Evolutionary conservation across 2,113 vertebrate genomes (phyloP).

Genomic region (Indicator indicator): DNA sequence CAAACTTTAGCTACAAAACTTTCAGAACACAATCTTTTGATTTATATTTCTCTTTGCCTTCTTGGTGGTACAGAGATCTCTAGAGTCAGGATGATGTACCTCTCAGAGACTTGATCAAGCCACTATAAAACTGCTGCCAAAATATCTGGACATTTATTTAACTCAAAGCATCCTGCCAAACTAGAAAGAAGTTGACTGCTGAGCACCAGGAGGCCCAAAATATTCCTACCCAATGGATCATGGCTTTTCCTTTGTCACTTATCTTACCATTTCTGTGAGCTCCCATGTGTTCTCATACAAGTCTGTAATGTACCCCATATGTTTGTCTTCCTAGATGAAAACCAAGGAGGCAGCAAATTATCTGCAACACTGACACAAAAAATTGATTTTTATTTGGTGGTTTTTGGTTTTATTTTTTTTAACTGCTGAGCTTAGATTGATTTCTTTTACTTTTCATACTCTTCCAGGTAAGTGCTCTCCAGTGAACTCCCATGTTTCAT

Average conservation of each 20-base stretch:
- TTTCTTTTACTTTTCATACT: neutral
- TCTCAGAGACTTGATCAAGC: neutral
- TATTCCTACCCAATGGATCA: neutral
- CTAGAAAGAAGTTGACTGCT: neutral
- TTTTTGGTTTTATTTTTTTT: too few relatives aligned
- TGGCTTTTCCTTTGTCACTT: neutral
- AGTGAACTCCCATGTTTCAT: neutral
- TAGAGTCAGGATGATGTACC: neutral
- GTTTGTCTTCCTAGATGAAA: slow-evolving; percentile 22
- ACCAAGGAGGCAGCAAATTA: slow-evolving; percentile 1
- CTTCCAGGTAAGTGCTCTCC: neutral
- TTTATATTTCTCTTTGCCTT: slow-evolving; percentile 12
- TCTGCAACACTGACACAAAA: neutral
- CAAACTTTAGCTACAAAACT: neutral
- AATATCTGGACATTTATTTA: slow-evolving; percentile 2
- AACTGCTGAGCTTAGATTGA: neutral
- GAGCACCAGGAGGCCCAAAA: neutral
- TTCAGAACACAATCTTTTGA: neutral
- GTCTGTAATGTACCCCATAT: slow-evolving; percentile 8
- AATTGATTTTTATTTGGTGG: neutral
- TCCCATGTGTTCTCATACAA: neutral
- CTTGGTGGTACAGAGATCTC: neutral
- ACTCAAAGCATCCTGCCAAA: neutral
- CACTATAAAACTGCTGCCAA: neutral
- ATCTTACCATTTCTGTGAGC: neutral